A percentile compares a stretch with the other conserved stretches of the same genome.
These are phyloP conservation scores for Acrossocheilus wenchowensis DNA, from an alignment of 2,797 vertebrate species.

Conservation along the genomic window DNA sequence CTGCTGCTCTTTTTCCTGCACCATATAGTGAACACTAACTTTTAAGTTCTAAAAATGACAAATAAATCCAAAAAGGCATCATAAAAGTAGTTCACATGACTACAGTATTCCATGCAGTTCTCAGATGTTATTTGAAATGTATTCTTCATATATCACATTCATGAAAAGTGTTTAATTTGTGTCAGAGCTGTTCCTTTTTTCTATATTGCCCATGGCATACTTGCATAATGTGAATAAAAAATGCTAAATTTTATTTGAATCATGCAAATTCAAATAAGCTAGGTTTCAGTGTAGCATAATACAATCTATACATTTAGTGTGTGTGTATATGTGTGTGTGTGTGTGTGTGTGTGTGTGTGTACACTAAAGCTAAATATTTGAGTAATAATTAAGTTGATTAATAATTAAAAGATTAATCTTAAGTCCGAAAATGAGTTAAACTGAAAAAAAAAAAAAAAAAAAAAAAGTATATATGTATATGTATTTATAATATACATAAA, in stretches of 20 bases:
- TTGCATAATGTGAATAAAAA: background rate
- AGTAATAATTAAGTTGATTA: no score
- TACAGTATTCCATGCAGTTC: background rate
- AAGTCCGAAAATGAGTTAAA: no score
- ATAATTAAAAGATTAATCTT: no score
- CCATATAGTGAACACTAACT: background rate
- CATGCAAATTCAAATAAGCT: background rate
- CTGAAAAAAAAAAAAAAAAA: no score
- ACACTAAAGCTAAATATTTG: no score
- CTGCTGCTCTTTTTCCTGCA: background rate
- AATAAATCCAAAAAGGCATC: background rate
- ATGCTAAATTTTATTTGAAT: background rate
- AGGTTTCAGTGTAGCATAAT: background rate
- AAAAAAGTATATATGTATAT: no score
- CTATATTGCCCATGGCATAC: background rate
- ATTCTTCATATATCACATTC: background rate
- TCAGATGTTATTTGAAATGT: background rate
- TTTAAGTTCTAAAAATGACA: background rate
- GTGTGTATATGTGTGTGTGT: no score
- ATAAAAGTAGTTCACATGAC: background rate
- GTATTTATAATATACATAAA: background rate
- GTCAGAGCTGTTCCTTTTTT: background rate
- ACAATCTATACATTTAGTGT: no score
- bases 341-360: no score
- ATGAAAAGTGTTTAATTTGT: background rate